A percentile compares a stretch with the other conserved stretches of the same genome.
Evolutionary conservation across 2,888 invertebrate species (phyloP).

Genomic region (Aphelenchoides bicaudatus): DNA sequence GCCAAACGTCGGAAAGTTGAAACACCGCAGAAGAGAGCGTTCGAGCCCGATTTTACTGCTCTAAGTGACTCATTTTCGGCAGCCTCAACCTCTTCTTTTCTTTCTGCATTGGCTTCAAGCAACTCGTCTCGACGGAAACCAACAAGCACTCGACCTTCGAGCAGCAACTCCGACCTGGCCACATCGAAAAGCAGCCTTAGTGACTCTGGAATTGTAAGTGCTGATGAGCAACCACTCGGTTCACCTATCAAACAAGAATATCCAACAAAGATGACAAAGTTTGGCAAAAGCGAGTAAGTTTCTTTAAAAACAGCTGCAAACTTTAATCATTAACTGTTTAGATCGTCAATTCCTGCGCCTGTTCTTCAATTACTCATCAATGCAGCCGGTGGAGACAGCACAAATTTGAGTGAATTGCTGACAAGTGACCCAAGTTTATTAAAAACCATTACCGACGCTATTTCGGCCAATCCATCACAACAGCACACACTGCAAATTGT

Average conservation of each 20-base stretch:
- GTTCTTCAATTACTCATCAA: conserved; percentile 8
- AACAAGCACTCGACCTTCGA: too few relatives aligned
- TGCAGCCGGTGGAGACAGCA: conserved; percentile 13
- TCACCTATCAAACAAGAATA: too few relatives aligned
- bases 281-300: too few relatives aligned
- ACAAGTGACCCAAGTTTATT: background rate
- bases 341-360: conserved; percentile 8
- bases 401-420: background rate
- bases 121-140: too few relatives aligned
- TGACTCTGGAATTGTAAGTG: conserved; percentile 18
- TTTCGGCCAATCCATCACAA: background rate
- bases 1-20: conserved; percentile 15
- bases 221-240: conserved; percentile 14
- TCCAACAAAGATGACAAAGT: too few relatives aligned
- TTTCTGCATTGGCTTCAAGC: too few relatives aligned
- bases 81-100: too few relatives aligned
- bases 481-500: background rate
- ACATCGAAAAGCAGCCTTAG: background rate
- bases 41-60: background rate
- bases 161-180: too few relatives aligned
- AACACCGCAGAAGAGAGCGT: background rate
- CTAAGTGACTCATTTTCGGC: too few relatives aligned
- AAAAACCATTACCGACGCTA: too few relatives aligned
- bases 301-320: too few relatives aligned
- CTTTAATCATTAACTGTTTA: too few relatives aligned